phyloP scores from a whole-genome alignment of 2,797 vertebrate genomes.

The Adrianichthys oophorus region DNA sequence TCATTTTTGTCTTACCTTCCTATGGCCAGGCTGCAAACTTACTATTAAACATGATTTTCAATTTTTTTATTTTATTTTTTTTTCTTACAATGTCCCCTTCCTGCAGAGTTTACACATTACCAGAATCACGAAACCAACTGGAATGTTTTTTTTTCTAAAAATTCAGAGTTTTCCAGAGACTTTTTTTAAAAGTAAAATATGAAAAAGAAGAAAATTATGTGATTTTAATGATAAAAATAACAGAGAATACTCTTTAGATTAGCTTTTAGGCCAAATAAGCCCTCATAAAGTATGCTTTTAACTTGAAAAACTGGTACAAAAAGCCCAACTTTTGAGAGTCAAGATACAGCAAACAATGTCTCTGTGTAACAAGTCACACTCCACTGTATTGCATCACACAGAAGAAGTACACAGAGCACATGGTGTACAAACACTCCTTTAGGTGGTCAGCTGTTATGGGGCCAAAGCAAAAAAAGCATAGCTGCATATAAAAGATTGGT shows the following conservation, averaged over 20 bases:
- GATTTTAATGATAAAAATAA: too few species aligned
- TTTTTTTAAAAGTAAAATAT: too few species aligned
- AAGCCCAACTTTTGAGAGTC: too few species aligned
- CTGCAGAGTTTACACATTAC: slow-evolving; percentile 23
- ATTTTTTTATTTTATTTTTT: slow-evolving; percentile 17
- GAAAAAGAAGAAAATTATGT: too few species aligned
- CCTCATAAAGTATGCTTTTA: too few species aligned
- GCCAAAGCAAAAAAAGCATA: slow-evolving; percentile 44
- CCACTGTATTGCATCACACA: slow-evolving; percentile 15
- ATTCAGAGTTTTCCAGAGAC: too few species aligned
- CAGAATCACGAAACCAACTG: too few species aligned
- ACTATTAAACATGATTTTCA: slow-evolving; percentile 11
- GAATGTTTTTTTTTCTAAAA: too few species aligned
- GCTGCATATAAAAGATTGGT: slow-evolving; percentile 43
- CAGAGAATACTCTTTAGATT: slow-evolving; percentile 17
- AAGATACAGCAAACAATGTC: too few species aligned
- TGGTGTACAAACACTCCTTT: too few species aligned
- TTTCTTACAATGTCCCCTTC: slow-evolving; percentile 36
- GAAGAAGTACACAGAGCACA: slow-evolving; percentile 1
- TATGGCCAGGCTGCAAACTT: slow-evolving; percentile 4
- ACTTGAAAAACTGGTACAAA: too few species aligned
- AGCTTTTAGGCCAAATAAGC: neutral
- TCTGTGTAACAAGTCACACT: neutral
- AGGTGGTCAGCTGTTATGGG: neutral
- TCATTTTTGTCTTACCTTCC: slow-evolving; percentile 12